Conservation (phyloP, 2,888 invertebrate genomes). For the Agrotis exclamationis region DNA sequence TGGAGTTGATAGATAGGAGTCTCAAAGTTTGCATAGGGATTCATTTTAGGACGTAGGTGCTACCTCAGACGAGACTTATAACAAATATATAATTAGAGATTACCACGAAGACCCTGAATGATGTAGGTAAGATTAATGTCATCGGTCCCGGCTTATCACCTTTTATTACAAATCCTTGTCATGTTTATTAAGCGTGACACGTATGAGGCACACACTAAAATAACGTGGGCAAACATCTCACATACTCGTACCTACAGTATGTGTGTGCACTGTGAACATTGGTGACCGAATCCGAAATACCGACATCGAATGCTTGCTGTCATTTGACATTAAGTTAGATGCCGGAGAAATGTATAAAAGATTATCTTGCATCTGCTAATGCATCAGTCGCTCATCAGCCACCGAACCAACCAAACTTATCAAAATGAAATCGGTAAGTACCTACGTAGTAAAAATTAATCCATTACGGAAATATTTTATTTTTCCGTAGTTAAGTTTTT, state of each 20-base stretch:
- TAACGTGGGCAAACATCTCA: slow-evolving; percentile 63
- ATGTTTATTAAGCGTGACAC: slow-evolving; percentile 66
- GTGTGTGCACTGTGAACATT: slow-evolving; percentile 70
- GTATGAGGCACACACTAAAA: slow-evolving; percentile 63
- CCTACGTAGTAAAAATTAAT: slow-evolving; percentile 66
- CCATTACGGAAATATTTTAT: slow-evolving; percentile 11
- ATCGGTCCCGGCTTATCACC: background rate
- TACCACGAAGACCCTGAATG: too few species aligned
- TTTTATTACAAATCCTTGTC: slow-evolving; percentile 74
- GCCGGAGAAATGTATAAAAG: slow-evolving; percentile 88
- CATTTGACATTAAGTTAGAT: slow-evolving; percentile 85
- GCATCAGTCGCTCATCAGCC: slow-evolving; percentile 86
- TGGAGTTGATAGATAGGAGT: too few species aligned
- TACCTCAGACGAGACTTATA: too few species aligned
- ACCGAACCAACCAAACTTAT: slow-evolving; percentile 75
- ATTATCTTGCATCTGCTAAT: slow-evolving; percentile 74
- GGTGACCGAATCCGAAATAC: slow-evolving; percentile 84
- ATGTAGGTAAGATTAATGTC: slow-evolving; percentile 18
- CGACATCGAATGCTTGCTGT: slow-evolving; percentile 81
- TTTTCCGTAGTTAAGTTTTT: background rate
- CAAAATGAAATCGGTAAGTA: slow-evolving; percentile 89
- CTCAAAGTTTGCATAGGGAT: too few species aligned
- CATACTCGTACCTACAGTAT: slow-evolving; percentile 46
- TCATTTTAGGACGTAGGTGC: too few species aligned
- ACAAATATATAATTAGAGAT: too few species aligned